phyloP scores from a whole-genome alignment of 2,113 vertebrate genomes.

The Coryphaenoides rupestris region DNA sequence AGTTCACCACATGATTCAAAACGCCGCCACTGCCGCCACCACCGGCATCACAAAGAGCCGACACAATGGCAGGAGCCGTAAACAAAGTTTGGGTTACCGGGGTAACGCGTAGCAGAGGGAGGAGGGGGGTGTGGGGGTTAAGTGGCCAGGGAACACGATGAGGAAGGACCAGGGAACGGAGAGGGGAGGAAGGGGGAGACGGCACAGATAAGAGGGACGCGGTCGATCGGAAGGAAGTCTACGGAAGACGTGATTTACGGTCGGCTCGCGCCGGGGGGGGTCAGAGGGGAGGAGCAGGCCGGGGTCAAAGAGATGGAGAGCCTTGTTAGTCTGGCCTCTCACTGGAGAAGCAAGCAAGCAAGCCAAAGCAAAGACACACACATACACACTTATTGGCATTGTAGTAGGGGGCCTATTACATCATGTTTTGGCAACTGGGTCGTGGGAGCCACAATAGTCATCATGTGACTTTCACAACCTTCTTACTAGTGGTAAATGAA shows the following conservation, averaged over 20 bases:
- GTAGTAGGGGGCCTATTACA: no score
- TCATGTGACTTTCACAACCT: no score
- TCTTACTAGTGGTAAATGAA: no score
- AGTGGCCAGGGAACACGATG: neutral
- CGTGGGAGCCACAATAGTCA: no score
- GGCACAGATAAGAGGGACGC: neutral
- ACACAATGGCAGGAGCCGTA: conserved; percentile 13
- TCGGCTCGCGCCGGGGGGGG: conserved; percentile 29
- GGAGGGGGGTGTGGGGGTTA: neutral
- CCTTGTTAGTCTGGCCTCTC: no score
- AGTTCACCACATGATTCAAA: conserved; percentile 14
- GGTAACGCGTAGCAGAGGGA: conserved; percentile 2
- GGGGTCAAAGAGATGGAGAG: conserved; percentile 27
- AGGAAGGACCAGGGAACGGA: neutral
- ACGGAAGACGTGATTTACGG: conserved; percentile 24
- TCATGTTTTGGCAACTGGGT: no score
- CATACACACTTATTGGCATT: neutral
- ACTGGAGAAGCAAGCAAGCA: neutral
- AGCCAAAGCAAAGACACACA: neutral
- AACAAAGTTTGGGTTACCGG: conserved; percentile 34
- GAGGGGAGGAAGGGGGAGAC: no score
- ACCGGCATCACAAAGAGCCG: conserved; percentile 12
- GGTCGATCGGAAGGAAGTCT: neutral
- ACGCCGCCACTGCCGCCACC: no score
- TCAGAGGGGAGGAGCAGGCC: conserved; percentile 18